Base-by-base conservation (phyloP, 92 coral and sea anemone genomes). In the Plumapathes pennacea region DNA sequence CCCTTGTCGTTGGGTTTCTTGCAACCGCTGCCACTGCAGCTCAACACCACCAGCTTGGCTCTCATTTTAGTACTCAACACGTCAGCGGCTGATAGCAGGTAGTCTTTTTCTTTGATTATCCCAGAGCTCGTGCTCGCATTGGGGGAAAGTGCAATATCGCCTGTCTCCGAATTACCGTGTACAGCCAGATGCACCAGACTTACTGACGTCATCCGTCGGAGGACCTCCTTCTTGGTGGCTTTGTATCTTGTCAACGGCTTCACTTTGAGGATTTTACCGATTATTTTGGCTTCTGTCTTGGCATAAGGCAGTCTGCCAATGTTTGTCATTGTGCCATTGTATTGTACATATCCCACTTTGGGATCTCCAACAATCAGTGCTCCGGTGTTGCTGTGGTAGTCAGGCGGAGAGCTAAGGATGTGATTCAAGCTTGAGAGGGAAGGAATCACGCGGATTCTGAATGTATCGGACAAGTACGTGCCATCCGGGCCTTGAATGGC, bases 1-100 rank as follows among this genome's bases (percentile, higher is more conserved):
- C 47, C 47, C 20, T 41, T 24, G 47, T 19, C 13, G 15, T 41
- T 41, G 21, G 21, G 15, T 6, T 41, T 7, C n/a, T 24, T 24
- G 21, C 1, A 36, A 21, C 32, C 55, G n/a, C 55, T 49, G 11
- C 30, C 32, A 23, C 55, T 25, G 32, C 55, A 49, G 32, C 55
- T 49, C 7, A 49, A 24, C 10, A 49, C 55, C 25, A 49, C 55
- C 31, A 49, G 33, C 14, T 21, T 21, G 3, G 55, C 55, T 2
- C 25, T 15, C 55, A 49, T 4, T 24, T 49, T 22, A 2, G 12
- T 36, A 24, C 14, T 22, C 32, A 22, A 5, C 4, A 49, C 32
- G 14, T 49, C 55, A 25, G 23, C 17, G 19, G 15, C 30, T 3
- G 55, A 25, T 36, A 49, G 4, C 25, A 49, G 31, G 4, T 10